Evolutionary conservation across 2,888 invertebrate genomes (phyloP), one percentile per base, ranked within the genome.

Genomic region (Aleiodes alternator): DNA sequence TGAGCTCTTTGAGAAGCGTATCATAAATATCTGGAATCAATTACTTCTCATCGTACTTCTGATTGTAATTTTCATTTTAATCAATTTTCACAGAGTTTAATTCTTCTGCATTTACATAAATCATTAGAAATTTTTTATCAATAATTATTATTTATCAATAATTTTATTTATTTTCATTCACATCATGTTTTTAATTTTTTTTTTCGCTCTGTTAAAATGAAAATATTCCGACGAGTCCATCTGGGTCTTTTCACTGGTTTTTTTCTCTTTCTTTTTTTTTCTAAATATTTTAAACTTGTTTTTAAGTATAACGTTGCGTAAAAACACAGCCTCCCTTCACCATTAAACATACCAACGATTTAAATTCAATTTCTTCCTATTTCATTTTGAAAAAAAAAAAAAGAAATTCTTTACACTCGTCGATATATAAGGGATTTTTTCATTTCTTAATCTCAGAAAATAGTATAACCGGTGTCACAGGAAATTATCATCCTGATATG

Each of bases 241-340:
- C 31, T 34, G 61, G 43, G 48, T 48, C 43, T 64, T 23, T 48
- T n/a, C 64, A 64, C 64, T 64, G 43, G 48, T 70, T 34, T 4
- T 34, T 34, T 34, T 4, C 0, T 34, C 34, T 34, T 6, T 6
- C 34, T 6, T 34, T 34, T 31, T 59, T 31, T 70, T 70, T 23
- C 23, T 70, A 70, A 31, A 70, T 34, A 70, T 56, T 55, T 64
- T 23, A 43, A 48, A 43, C 23, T 48, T 64, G 14, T 12, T 59
- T 69, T 74, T 61, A 51, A 70, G 61, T 70, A 57, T 71, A 72
- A 75, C 61, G 48, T 72, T 68, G 57, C 71, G 66, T 72, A 75
- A 51, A 75, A 72, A 75, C 75, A 75, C 75, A 75, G 75, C 75
- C 75, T 50, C 71, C 51, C 53, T 48, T 50, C 50, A 43, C 38